A percentile compares a stretch with the other conserved stretches of the same genome.
These are phyloP conservation scores for Philopedon plagiatum DNA, from an alignment of 2,888 invertebrate species.

Conservation along the genomic window DNA sequence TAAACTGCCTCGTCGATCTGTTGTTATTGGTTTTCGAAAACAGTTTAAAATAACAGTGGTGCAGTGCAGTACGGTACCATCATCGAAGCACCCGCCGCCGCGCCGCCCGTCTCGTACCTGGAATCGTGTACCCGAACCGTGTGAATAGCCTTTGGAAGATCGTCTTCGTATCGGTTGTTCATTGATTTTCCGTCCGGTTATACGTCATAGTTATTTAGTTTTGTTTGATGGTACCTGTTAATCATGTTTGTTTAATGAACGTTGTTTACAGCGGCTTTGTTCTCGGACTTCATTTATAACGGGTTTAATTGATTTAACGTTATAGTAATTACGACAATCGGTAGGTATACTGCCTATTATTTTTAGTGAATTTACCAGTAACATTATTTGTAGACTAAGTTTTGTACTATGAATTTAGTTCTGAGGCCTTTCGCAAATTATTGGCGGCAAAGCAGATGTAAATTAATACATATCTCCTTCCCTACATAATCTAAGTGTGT, in stretches of 20 bases:
- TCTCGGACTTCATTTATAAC: too few species aligned
- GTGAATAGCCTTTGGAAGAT: conserved; percentile 21
- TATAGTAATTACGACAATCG: too few species aligned
- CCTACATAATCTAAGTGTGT: too few species aligned
- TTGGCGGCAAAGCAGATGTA: too few species aligned
- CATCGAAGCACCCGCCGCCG: neutral
- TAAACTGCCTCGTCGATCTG: conserved; percentile 12
- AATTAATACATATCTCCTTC: too few species aligned
- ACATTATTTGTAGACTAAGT: too few species aligned
- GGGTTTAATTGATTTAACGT: too few species aligned
- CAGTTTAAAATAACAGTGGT: conserved; percentile 32
- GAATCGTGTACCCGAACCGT: conserved; percentile 16
- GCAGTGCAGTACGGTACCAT: conserved; percentile 28
- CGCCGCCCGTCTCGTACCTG: conserved; percentile 6
- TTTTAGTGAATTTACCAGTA: too few species aligned
- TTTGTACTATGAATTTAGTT: too few species aligned
- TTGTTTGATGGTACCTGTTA: neutral
- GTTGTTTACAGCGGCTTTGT: neutral
- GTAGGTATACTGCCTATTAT: too few species aligned
- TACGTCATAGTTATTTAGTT: neutral
- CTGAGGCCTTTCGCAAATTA: too few species aligned
- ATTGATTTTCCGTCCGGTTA: conserved; percentile 19
- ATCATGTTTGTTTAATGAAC: neutral
- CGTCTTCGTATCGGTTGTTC: conserved; percentile 8
- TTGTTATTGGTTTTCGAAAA: conserved; percentile 31